phyloP scores from a whole-genome alignment of 2,113 vertebrate species.

The Cephalopterus ornatus region DNA sequence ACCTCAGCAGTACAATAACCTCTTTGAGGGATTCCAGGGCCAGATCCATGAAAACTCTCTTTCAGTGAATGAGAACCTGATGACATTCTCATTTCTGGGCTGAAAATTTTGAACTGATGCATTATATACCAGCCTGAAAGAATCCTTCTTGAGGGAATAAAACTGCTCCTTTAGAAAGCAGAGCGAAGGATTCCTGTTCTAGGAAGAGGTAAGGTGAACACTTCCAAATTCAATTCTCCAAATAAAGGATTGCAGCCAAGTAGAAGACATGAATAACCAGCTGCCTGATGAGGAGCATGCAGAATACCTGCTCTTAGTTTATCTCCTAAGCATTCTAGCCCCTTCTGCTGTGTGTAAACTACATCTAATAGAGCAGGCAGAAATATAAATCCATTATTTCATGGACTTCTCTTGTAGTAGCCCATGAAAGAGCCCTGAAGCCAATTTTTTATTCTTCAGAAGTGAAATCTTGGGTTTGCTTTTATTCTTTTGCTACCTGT shows the following conservation, averaged over 20 bases:
- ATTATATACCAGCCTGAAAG: constrained; percentile 53
- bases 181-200: constrained; percentile 37
- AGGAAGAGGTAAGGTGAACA: constrained; percentile 22
- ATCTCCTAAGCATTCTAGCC: not conserved
- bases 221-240: constrained; percentile 8
- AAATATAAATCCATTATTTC: not conserved
- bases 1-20: constrained; percentile 59
- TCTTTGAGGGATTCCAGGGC: constrained; percentile 64
- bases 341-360: not conserved
- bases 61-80: constrained; percentile 61
- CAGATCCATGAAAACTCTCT: constrained; percentile 66
- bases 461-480: not conserved
- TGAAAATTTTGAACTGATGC: constrained; percentile 53
- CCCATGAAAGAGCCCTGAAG: not conserved
- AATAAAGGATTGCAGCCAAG: constrained; percentile 13
- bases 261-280: not conserved
- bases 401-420: not conserved
- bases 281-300: not conserved
- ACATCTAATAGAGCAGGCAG: not conserved
- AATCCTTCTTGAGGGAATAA: constrained; percentile 55
- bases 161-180: constrained; percentile 45
- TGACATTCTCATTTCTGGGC: constrained; percentile 65
- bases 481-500: not conserved
- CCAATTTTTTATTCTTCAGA: not conserved
- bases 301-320: not conserved